These are phyloP conservation scores for Aphelinus atriplicis DNA, from an alignment of 1,140 invertebrate genomes.

Conservation along the genomic window DNA sequence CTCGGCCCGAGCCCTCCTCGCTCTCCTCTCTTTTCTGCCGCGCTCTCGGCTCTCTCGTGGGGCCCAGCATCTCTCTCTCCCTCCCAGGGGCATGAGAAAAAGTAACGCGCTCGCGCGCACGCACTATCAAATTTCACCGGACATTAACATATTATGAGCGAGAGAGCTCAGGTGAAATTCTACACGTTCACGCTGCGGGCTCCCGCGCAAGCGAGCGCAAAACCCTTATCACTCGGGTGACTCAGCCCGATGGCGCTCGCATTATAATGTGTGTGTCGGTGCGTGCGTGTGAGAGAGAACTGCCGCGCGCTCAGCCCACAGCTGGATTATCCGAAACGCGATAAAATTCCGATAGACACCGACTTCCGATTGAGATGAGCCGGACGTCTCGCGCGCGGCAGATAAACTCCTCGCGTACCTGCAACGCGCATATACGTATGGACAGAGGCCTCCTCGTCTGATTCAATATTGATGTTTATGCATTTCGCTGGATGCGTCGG, in stretches of 20 bases:
- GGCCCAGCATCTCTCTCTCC: background rate
- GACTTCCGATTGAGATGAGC: conserved; percentile 25
- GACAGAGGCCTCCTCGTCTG: too few species aligned
- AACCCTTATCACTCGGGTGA: conserved; percentile 14
- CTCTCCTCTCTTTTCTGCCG: background rate
- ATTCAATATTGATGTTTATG: too few species aligned
- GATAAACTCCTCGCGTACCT: background rate
- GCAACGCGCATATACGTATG: too few species aligned
- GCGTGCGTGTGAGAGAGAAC: background rate
- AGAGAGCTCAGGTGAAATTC: conserved; percentile 26
- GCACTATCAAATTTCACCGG: conserved; percentile 34
- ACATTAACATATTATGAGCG: conserved; percentile 40
- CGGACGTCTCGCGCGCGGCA: conserved; percentile 20
- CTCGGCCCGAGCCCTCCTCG: background rate
- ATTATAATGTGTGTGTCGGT: background rate
- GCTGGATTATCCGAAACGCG: conserved; percentile 28
- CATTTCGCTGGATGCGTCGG: too few species aligned
- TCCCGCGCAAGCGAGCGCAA: background rate
- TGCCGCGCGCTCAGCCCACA: background rate
- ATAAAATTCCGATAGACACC: conserved; percentile 31
- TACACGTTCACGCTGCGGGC: conserved; percentile 4
- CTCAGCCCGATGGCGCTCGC: too few species aligned
- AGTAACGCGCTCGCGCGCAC: conserved; percentile 7
- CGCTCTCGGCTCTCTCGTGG: background rate
- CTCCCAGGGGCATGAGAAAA: conserved; percentile 7